These are phyloP conservation scores for Agrochola lota DNA, from an alignment of 2,888 invertebrate genomes.

Conservation along the genomic window DNA sequence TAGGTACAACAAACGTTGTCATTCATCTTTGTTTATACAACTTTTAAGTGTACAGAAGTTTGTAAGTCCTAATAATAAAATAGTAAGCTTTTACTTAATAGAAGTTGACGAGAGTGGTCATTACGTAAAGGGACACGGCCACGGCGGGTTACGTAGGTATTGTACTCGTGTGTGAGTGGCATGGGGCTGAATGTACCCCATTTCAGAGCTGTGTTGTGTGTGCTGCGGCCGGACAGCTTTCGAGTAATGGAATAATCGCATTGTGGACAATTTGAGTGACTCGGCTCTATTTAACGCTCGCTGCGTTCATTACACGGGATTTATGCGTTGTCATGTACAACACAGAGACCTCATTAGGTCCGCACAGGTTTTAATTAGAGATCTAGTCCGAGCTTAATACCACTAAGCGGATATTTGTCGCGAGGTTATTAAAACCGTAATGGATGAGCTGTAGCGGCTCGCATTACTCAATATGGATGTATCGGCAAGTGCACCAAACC, in stretches of 20 bases:
- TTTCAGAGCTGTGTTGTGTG: conserved; percentile 69
- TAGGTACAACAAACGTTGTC: conserved; percentile 4
- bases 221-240: conserved; percentile 77
- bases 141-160: conserved; percentile 47
- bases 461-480: conserved; percentile 68
- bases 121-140: conserved; percentile 50
- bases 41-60: conserved; percentile 24
- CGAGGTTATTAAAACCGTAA: conserved; percentile 46
- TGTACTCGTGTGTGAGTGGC: conserved; percentile 49
- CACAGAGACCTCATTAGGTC: conserved; percentile 84
- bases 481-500: conserved; percentile 58
- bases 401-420: conserved; percentile 72
- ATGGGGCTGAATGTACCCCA: conserved; percentile 62
- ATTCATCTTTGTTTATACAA: conserved; percentile 40
- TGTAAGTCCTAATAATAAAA: conserved; percentile 49
- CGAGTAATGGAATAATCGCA: conserved; percentile 87
- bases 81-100: conserved; percentile 40
- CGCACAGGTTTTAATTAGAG: conserved; percentile 86
- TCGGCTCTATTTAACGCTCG: conserved; percentile 85
- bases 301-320: conserved; percentile 87
- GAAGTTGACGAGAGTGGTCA: conserved; percentile 57
- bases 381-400: conserved; percentile 73
- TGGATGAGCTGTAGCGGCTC: conserved; percentile 37
- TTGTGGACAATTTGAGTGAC: conserved; percentile 88
- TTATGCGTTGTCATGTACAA: conserved; percentile 88